phyloP scores from a whole-genome alignment of 2,797 vertebrate species.

The Coregonus ussuriensis region DNA sequence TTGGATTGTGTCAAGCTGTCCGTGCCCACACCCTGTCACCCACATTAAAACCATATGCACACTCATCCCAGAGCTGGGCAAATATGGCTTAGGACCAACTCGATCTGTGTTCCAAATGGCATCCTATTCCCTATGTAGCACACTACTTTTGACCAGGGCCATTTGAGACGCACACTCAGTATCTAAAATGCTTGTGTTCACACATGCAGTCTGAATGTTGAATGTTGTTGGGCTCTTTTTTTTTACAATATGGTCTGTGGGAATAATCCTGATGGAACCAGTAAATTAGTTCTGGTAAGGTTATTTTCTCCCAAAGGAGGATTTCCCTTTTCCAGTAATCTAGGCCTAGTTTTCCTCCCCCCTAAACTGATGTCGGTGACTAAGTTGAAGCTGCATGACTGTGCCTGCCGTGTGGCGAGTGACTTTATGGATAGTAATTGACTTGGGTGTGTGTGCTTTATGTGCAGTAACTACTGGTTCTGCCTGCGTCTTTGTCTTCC shows the following conservation, averaged over 20 bases:
- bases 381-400: conserved; percentile 53
- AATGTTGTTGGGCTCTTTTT: conserved; percentile 25
- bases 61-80: conserved; percentile 13
- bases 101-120: conserved; percentile 3
- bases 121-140: background rate
- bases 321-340: conserved; percentile 59
- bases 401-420: conserved; percentile 63
- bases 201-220: conserved; percentile 30
- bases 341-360: conserved; percentile 32
- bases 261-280: conserved; percentile 48
- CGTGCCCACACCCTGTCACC: conserved; percentile 62
- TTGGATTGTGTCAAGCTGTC: conserved; percentile 50
- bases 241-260: conserved; percentile 1
- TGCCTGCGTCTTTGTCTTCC: conserved; percentile 53
- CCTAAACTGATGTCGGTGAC: conserved; percentile 57
- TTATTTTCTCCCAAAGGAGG: conserved; percentile 26
- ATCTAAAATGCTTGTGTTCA: conserved; percentile 31
- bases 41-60: conserved; percentile 39
- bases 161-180: conserved; percentile 20
- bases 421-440: conserved; percentile 78
- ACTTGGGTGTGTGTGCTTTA: conserved; percentile 76
- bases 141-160: background rate
- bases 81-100: conserved; percentile 44
- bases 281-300: conserved; percentile 66
- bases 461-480: conserved; percentile 57